These are phyloP conservation scores for Actinopyga echinites DNA, from an alignment of 53 echinoderm and acorn worm species.

Conservation along the genomic window DNA sequence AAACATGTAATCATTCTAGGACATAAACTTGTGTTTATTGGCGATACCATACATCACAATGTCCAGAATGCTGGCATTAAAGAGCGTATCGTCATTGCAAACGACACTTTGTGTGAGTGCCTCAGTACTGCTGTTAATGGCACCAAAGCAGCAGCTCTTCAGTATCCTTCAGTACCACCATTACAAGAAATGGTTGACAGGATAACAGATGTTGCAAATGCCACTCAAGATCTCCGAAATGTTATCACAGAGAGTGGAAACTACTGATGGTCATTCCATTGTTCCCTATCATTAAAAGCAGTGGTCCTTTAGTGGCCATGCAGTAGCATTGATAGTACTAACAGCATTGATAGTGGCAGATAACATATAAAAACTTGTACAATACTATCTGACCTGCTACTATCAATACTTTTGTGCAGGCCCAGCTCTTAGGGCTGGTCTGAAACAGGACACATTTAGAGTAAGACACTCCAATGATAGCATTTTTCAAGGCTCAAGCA, in stretches of 20 bases:
- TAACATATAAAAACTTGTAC: too few relatives aligned
- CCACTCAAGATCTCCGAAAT: slow-evolving; percentile 78
- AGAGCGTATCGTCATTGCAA: slow-evolving; percentile 73
- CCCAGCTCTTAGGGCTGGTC: too few relatives aligned
- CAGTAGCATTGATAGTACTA: too few relatives aligned
- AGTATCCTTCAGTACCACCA: slow-evolving; percentile 84
- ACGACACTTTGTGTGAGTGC: slow-evolving; percentile 83
- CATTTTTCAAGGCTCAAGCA: too few relatives aligned
- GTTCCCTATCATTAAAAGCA: too few relatives aligned
- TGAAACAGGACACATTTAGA: too few relatives aligned
- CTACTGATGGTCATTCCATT: neutral
- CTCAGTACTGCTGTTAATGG: slow-evolving; percentile 82
- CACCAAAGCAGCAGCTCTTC: slow-evolving; percentile 90
- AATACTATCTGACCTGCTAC: too few relatives aligned
- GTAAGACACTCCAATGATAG: too few relatives aligned
- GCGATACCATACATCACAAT: slow-evolving; percentile 93
- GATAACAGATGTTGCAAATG: slow-evolving; percentile 85
- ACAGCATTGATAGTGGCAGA: too few relatives aligned
- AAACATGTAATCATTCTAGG: slow-evolving; percentile 93
- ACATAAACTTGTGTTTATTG: slow-evolving; percentile 96
- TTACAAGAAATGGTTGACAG: slow-evolving; percentile 98
- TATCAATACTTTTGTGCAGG: too few relatives aligned
- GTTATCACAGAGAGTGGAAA: slow-evolving; percentile 49
- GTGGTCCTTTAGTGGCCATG: too few relatives aligned
- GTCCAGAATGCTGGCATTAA: slow-evolving; percentile 70